These are phyloP conservation scores for Notiomystis cincta DNA, from an alignment of 2,113 vertebrate species.

Conservation along the genomic window DNA sequence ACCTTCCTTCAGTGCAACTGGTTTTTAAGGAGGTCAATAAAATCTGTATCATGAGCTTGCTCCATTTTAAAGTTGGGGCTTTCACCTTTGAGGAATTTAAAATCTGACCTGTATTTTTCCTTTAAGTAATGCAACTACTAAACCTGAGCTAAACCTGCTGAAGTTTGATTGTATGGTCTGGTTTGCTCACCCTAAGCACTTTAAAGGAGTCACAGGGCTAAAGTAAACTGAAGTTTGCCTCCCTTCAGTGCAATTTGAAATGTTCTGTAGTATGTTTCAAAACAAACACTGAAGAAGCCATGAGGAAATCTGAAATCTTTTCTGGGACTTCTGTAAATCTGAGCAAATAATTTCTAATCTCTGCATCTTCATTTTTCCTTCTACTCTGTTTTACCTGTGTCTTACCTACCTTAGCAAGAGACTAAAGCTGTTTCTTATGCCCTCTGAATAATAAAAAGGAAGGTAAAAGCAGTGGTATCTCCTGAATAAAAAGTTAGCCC, in stretches of 20 bases:
- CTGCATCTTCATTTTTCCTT: neutral
- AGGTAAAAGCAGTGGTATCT: neutral
- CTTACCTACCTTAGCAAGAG: neutral
- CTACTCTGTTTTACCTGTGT: neutral
- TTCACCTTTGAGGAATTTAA: slow-evolving; percentile 15
- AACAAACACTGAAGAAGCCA: neutral
- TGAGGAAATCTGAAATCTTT: neutral
- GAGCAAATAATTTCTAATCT: neutral
- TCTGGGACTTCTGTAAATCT: neutral
- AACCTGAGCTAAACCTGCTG: neutral
- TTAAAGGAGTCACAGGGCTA: neutral
- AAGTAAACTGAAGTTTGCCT: neutral
- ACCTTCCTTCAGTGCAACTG: slow-evolving; percentile 35
- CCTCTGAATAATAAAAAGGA: neutral
- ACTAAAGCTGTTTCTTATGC: neutral
- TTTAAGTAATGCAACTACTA: neutral
- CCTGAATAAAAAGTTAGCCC: neutral
- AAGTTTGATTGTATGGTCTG: neutral
- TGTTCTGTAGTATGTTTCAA: neutral
- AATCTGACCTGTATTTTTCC: neutral
- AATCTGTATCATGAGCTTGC: neutral
- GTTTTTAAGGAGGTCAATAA: slow-evolving; percentile 61
- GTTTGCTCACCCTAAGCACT: neutral
- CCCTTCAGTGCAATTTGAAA: neutral
- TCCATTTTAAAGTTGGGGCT: slow-evolving; percentile 7